These are phyloP conservation scores for Botia kubotai DNA, from an alignment of 2,797 vertebrate genomes.

Conservation along the genomic window DNA sequence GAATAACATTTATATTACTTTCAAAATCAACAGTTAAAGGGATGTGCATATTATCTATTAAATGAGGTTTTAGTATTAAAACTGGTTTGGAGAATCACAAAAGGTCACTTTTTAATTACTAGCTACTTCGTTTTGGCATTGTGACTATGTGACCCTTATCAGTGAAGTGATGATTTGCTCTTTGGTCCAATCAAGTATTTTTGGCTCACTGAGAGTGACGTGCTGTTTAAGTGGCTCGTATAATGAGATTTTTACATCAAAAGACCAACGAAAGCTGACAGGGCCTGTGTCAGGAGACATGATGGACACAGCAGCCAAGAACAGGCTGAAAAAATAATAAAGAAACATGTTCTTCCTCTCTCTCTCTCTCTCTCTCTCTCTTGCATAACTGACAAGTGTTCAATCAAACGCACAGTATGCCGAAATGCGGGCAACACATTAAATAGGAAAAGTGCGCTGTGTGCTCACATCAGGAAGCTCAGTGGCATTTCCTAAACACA, in stretches of 20 bases:
- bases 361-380: neutral
- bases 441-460: conserved; percentile 6
- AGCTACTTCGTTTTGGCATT: neutral
- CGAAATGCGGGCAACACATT: neutral
- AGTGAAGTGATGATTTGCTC: neutral
- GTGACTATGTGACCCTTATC: neutral
- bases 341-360: neutral
- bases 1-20: too few species aligned
- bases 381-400: neutral
- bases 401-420: neutral
- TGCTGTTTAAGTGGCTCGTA: neutral
- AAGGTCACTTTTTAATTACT: neutral
- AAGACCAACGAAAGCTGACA: conserved; percentile 21
- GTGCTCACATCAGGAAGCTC: neutral
- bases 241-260: conserved; percentile 22
- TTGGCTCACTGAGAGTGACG: conserved; percentile 2
- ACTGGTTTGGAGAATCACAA: neutral
- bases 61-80: neutral
- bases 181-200: neutral
- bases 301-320: neutral
- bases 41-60: neutral
- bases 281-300: neutral
- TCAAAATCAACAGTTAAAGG: neutral
- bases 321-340: neutral
- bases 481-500: conserved; percentile 2